Base-by-base conservation (phyloP, 2,888 invertebrate genomes). In the Acleris holmiana region DNA sequence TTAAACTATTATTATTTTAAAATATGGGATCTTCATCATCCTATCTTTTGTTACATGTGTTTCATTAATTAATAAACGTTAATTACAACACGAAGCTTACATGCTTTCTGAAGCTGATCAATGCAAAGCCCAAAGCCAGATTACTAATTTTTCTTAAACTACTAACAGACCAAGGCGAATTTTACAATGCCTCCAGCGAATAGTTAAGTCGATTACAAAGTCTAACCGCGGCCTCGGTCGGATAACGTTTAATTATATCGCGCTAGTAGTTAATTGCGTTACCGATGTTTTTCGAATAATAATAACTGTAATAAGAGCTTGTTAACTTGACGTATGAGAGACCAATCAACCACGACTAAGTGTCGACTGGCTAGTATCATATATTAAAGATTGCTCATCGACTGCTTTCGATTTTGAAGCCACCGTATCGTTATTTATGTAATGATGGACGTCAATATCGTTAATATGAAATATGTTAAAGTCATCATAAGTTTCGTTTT, bases 181-280 rank as follows among this genome's bases (percentile, higher is more conserved):
- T 63, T 63, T 56, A 65, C 55, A 54, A 64, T 61, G 67, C 68
- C 70, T 48, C 53, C 7, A 53, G 60, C 68, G 58, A 67, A 66
- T 68, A 19, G 68, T 67, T 68, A 67, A 70, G 66, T 40, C 62
- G 69, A 65, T 67, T 68, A 62, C 63, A 65, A 48, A 54, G 65
- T 54, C 65, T 61, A 67, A 46, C 41, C 55, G 23, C 56, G 59
- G 62, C 70, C 68, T 71, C 66, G 69, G 55, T 56, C 63, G 67
- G 61, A 62, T 69, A 68, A 62, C 53, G 67, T 54, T 57, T 69
- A 71, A 71, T 71, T 69, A 69, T 68, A 49, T 66, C 56, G 51
- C 61, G 59, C 57, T 62, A 53, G 65, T 55, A 59, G 64, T 67
- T 70, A 68, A 70, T 68, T 68, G 64, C 61, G 55, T 65, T 67